Base-by-base conservation (phyloP, 2,888 invertebrate genomes). In the Blastobasis adustella region DNA sequence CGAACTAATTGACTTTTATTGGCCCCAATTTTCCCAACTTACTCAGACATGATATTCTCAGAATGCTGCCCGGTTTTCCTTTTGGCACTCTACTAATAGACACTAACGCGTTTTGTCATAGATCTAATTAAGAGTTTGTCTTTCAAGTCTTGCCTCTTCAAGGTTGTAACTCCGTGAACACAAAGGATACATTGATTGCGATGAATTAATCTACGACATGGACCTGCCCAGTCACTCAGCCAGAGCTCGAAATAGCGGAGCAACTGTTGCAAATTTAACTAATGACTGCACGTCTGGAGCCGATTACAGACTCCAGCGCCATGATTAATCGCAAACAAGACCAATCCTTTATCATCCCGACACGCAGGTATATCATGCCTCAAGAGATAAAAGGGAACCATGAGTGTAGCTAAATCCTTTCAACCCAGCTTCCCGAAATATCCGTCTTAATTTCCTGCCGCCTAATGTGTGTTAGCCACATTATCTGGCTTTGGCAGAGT, bases 191-290 rank as follows among this genome's bases (percentile, higher is more conserved):
- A 44, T 44, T 45, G 37, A 44, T 10, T 23, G 10, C 37, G 6
- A 5, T 37, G 58, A 59, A 58, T 69, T 68, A 67, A 61, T 68
- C 62, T 67, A 61, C 63, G 63, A 60, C 64, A 58, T 54, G 61
- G 58, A 57, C 61, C 60, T 54, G 68, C 60, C 71, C 67, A 67
- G 70, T 68, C 73, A 69, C 72, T 71, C 69, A 23, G 23, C 23
- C 23, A 23, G 23, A 23, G 72, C 75, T 73, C 60, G 61, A 76
- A 79, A 77, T 73, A 73, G 67, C 72, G 65, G 57, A 66, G 70
- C 76, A 80, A 81, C 76, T 78, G 81, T 76, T 78, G 76, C 74
- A 71, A 74, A 73, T 76, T 72, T 75, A 73, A 82, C 78, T 79
- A 79, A 82, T 79, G 78, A 73, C 69, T 65, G 66, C 69, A 61